These are phyloP conservation scores for Percopsis omiscomaycus DNA, from an alignment of 2,797 vertebrate genomes.

Conservation along the genomic window DNA sequence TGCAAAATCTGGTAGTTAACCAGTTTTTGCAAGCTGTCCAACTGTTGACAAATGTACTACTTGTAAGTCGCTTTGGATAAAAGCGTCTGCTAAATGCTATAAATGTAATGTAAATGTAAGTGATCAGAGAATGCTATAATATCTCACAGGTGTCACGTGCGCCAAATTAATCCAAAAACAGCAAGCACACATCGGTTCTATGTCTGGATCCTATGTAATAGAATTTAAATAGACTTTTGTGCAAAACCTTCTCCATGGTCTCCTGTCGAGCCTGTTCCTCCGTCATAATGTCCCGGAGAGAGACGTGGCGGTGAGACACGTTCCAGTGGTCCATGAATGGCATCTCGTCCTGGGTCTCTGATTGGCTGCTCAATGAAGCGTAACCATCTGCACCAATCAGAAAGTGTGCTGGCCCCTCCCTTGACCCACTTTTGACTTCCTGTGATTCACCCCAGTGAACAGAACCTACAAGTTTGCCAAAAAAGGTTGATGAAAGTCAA, in stretches of 20 bases:
- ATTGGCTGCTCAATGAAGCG: constrained; percentile 35
- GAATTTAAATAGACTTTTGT: background rate
- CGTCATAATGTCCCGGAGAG: constrained; percentile 91
- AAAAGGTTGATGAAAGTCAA: background rate
- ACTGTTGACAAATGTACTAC: too few species aligned
- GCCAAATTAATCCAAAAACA: too few species aligned
- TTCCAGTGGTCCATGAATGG: constrained; percentile 92
- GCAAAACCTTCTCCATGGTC: constrained; percentile 82
- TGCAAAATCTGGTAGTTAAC: too few species aligned
- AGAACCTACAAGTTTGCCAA: constrained; percentile 51
- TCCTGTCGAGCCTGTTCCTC: constrained; percentile 92
- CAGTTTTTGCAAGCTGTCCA: too few species aligned
- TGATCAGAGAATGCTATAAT: too few species aligned
- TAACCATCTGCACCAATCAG: constrained; percentile 49
- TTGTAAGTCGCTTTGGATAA: too few species aligned
- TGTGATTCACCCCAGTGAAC: constrained; percentile 56
- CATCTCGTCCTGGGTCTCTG: constrained; percentile 61
- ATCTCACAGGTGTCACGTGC: too few species aligned
- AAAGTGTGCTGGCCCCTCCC: constrained; percentile 32
- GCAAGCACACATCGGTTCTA: too few species aligned
- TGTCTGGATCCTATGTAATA: background rate
- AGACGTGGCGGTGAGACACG: constrained; percentile 80
- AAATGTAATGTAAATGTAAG: too few species aligned
- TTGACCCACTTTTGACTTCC: constrained; percentile 8
- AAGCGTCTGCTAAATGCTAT: too few species aligned